Conservation (phyloP, 2,113 vertebrate genomes). For the Lophura nycthemera region DNA sequence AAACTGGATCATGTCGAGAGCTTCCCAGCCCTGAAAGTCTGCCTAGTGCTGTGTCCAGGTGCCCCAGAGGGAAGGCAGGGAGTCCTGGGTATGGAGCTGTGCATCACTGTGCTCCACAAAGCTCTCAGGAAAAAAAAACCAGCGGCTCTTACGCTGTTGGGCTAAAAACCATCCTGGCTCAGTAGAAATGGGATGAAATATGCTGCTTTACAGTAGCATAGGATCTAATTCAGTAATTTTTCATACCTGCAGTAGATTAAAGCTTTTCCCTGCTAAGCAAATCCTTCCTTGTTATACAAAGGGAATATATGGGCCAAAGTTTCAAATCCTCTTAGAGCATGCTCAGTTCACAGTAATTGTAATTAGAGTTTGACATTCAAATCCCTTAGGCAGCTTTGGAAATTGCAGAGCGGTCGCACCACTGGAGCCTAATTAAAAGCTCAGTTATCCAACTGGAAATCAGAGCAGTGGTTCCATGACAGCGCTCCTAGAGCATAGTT, state of each 20-base stretch:
- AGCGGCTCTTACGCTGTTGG: background rate
- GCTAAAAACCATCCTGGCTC: background rate
- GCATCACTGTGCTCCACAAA: background rate
- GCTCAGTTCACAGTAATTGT: background rate
- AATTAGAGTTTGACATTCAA: constrained; percentile 17
- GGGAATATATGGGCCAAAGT: background rate
- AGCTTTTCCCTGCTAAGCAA: background rate
- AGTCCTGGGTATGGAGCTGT: fast-evolving
- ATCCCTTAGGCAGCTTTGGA: background rate
- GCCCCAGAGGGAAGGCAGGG: background rate
- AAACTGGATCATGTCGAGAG: fast-evolving
- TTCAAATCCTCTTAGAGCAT: background rate
- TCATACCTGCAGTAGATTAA: background rate
- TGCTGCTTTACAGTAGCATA: background rate
- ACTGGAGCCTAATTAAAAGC: constrained; percentile 33
- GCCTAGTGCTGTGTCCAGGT: background rate
- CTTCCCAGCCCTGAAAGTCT: background rate
- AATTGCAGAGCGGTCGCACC: background rate
- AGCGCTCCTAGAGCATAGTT: constrained; percentile 30
- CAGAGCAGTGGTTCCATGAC: constrained; percentile 24
- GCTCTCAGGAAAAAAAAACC: background rate
- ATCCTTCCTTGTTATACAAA: background rate
- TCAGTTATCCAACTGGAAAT: constrained; percentile 31
- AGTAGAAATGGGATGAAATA: background rate
- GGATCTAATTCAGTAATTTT: background rate